These are phyloP conservation scores for Acipenser oxyrinchus DNA, from an alignment of 2,797 vertebrate genomes.

Conservation along the genomic window DNA sequence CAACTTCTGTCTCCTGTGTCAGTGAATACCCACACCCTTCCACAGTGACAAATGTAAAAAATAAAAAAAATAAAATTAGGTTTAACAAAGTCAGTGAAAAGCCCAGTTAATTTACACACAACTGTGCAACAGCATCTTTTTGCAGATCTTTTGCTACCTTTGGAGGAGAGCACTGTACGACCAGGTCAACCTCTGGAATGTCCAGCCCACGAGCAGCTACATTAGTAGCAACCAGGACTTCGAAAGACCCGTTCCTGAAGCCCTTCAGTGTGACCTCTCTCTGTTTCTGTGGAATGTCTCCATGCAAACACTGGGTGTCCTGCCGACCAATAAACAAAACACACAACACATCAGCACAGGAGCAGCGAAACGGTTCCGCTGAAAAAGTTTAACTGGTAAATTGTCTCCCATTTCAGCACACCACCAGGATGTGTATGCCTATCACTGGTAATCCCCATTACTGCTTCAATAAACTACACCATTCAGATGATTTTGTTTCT, in stretches of 20 bases:
- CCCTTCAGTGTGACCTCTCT: constrained; percentile 87
- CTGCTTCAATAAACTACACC: background rate
- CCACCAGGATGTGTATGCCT: too few species aligned
- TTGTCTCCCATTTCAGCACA: too few species aligned
- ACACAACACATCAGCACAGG: background rate
- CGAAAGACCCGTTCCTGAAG: constrained; percentile 83
- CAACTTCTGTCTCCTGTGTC: too few species aligned
- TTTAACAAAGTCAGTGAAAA: too few species aligned
- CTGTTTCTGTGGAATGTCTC: constrained; percentile 93
- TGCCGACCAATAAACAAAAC: constrained; percentile 23
- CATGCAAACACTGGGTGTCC: constrained; percentile 82
- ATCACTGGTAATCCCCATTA: too few species aligned
- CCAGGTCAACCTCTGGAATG: constrained; percentile 94
- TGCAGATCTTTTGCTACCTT: constrained; percentile 56
- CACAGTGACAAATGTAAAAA: too few species aligned
- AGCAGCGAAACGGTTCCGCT: background rate
- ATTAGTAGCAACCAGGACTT: constrained; percentile 90
- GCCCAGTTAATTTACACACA: too few species aligned
- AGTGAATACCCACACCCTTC: too few species aligned
- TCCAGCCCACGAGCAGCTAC: constrained; percentile 92
- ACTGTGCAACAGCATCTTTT: too few species aligned
- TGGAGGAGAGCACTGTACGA: constrained; percentile 85
- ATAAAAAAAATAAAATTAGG: too few species aligned
- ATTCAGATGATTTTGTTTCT: background rate
- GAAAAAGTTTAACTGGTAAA: too few species aligned